Base-by-base conservation (phyloP, 37 sponge, comb jelly and placozoan genomes). In the Oopsacas minuta region DNA sequence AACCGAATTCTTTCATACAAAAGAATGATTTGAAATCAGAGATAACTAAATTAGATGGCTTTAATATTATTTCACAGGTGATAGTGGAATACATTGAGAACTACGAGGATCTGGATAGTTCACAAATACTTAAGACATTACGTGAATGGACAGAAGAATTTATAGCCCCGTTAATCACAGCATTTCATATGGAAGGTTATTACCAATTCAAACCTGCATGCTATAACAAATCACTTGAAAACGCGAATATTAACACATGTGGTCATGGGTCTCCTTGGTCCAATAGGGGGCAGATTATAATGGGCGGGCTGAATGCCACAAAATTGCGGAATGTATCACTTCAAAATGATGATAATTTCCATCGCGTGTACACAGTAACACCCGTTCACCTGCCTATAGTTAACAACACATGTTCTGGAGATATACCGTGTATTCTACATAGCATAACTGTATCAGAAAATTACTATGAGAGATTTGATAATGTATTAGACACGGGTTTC, bases 201-300 rank as follows among this genome's bases (percentile, higher is more conserved):
- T 89, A 91, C 38, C 83, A 91, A 52, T 91, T 93, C 61, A 86
- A 87, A 52, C 87, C 86, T 28, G 91, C 94, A 17, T 93, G 94
- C 83, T 86, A 91, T 38, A 86, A 93, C 75, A 75, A 91, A 12
- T 84, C 89, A 0, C 90, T 89, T 23, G 81, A 52, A 23, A n/a
- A 46, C 51, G 51, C 51, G 51, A 17, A 46, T 46, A 46, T 46
- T 17, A 17, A 17, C 36, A 39, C 88, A 25, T 93, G 94, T 46
- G 52, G 81, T 8, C n/a, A 53, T 0, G 91, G 94, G 28, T 89
- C 42, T 20, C 85, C 86, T 17, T 91, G 90, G 91, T 81, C 86
- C 1, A 49, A 86, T 8, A 34, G 1, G 17, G 89, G 88, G 15
- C 86, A 75, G 83, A 10, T 34, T 17, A 84, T 86, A 17, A 89